Base-by-base conservation (phyloP, 2,113 vertebrate species). In the Gavialis gangeticus region DNA sequence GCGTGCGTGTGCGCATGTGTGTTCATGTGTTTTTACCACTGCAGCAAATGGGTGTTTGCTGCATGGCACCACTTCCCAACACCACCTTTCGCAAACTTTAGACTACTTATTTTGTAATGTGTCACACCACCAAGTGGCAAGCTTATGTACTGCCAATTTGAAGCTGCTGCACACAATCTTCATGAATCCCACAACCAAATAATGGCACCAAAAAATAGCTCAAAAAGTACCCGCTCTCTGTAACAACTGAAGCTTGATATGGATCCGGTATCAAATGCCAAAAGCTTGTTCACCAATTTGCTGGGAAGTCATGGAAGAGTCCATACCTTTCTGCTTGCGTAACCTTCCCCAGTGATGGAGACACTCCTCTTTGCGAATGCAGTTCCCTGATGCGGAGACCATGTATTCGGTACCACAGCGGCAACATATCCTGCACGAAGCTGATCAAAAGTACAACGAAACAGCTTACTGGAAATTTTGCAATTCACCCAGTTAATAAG, bases 341-440 rank as follows among this genome's bases (percentile, higher is more conserved):
- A 99, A 96, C 71, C 98, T 97, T 1, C 99, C 99, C 99, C 99
- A 99, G 97, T 99, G 99, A 79, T 98, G 98, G 59, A 91, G 96
- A 11, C 99, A 99, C 75, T 99, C 99, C 95, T 99, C 99, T 17
- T 96, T 98, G 1, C 99, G 98, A 27, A 99, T 92, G 19, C 99
- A 99, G 98, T 28, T 99, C 64, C 99, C 99, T 0, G 98, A 98
- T 21, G 97, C 69, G 1, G 98, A 98, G 78, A 99, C 97, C 64
- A 98, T 98, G 95, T 99, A 99, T 94, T 99, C 99, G 0, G 99
- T 85, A 46, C 99, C 99, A 54, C 99, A 99, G 77, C 99, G 98
- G 80, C 99, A 99, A 96, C 99, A 99, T 34, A 99, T 91, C 91
- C 99, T 98, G 92, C 95, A 98, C 28, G 99, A 98, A 1, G 99